Conservation (phyloP, 92 coral and sea anemone species). For the Desmophyllum pertusum region DNA sequence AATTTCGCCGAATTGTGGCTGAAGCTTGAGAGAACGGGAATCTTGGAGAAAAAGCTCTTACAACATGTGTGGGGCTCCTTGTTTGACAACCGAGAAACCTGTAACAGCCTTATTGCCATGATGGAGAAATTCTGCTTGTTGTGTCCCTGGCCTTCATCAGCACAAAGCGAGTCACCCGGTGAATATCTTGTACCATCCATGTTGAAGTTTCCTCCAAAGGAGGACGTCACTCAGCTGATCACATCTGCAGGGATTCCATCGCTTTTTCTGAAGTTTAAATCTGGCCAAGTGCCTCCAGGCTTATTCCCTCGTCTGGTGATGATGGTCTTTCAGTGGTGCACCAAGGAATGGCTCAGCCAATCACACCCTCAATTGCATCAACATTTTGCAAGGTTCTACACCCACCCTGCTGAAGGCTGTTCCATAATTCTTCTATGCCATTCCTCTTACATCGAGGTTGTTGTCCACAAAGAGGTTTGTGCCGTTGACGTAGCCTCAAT, state of each 20-base stretch:
- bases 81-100: background rate
- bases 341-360: background rate
- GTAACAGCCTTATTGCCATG: background rate
- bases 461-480: background rate
- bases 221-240: background rate
- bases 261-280: background rate
- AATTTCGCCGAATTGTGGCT: background rate
- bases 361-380: background rate
- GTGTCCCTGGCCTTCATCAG: background rate
- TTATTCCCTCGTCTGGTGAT: background rate
- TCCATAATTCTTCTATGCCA: background rate
- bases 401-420: background rate
- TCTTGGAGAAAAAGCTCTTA: background rate
- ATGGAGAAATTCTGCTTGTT: background rate
- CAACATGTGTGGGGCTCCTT: background rate
- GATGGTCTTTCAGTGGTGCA: background rate
- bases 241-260: constrained; percentile 2
- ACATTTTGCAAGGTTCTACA: background rate
- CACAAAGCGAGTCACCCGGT: background rate
- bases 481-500: background rate
- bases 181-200: constrained; percentile 3
- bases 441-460: constrained; percentile 1
- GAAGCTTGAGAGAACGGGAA: constrained; percentile 4
- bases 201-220: background rate
- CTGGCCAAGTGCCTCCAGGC: background rate